phyloP scores from a whole-genome alignment of 2,888 invertebrate genomes.

The Anagyrus pseudococci region DNA sequence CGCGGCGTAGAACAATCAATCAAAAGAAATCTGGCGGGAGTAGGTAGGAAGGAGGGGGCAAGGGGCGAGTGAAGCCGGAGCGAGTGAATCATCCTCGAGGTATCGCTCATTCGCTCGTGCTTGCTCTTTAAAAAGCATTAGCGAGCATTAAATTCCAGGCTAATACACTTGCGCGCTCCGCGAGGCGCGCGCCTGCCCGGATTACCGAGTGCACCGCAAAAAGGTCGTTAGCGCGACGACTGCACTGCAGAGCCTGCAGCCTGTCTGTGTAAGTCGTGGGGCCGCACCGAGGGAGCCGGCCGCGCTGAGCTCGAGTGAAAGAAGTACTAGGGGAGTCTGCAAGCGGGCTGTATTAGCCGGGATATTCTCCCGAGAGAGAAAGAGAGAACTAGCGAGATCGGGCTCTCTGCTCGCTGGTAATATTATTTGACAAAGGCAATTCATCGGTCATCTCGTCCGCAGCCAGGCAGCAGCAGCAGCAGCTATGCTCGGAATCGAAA shows the following conservation, averaged over 20 bases:
- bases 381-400: background rate
- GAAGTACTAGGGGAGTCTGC: too few species aligned
- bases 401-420: constrained; percentile 18
- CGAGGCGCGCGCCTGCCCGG: too few species aligned
- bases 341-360: too few species aligned
- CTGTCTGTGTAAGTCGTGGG: background rate
- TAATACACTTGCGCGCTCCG: constrained; percentile 38
- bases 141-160: constrained; percentile 32
- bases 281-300: background rate
- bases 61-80: background rate
- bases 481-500: constrained; percentile 26
- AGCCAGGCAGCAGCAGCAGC: background rate
- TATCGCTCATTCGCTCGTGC: too few species aligned
- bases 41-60: too few species aligned
- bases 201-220: constrained; percentile 31
- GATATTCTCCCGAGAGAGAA: background rate
- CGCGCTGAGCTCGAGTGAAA: constrained; percentile 1
- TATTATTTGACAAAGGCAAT: constrained; percentile 42
- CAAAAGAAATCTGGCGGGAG: constrained; percentile 15
- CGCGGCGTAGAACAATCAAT: constrained; percentile 24
- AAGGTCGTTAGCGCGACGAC: constrained; percentile 37
- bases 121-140: constrained; percentile 1
- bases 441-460: constrained; percentile 38
- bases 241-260: too few species aligned
- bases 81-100: constrained; percentile 11